phyloP scores from a whole-genome alignment of 2,888 invertebrate species.

The Hydrotaea diabolus region DNA sequence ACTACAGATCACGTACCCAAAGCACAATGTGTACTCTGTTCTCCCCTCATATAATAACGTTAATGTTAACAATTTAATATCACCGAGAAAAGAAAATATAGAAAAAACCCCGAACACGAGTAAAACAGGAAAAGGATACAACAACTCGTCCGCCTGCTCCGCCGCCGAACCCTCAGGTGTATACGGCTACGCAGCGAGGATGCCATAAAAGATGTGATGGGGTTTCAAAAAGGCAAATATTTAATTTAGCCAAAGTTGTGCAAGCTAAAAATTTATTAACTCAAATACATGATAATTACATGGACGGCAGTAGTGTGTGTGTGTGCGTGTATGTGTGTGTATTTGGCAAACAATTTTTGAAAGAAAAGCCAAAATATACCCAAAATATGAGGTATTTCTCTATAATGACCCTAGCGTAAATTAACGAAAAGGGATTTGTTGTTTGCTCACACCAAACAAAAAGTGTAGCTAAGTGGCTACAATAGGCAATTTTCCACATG shows the following conservation, averaged over 20 bases:
- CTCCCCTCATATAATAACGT: slow-evolving; percentile 57
- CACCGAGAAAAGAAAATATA: not conserved
- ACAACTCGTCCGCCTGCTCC: not conserved
- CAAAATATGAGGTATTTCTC: not conserved
- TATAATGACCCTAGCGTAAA: slow-evolving; percentile 11
- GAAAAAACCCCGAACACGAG: not conserved
- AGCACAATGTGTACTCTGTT: slow-evolving; percentile 44
- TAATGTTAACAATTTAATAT: slow-evolving; percentile 68
- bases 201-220: not conserved
- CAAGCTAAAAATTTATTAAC: slow-evolving; percentile 75
- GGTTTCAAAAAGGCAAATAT: slow-evolving; percentile 50
- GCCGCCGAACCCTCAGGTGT: not conserved
- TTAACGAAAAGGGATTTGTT: not conserved
- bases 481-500: slow-evolving; percentile 22
- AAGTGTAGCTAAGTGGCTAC: not conserved
- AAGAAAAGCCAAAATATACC: not conserved
- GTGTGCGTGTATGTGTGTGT: not conserved
- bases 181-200: not conserved
- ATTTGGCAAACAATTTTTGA: not conserved
- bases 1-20: slow-evolving; percentile 72
- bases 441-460: not conserved
- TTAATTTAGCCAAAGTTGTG: slow-evolving; percentile 70
- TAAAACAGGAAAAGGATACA: slow-evolving; percentile 3
- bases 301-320: not conserved
- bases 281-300: slow-evolving; percentile 23